Base-by-base conservation (phyloP, 2,888 invertebrate genomes). In the Empis livida region DNA sequence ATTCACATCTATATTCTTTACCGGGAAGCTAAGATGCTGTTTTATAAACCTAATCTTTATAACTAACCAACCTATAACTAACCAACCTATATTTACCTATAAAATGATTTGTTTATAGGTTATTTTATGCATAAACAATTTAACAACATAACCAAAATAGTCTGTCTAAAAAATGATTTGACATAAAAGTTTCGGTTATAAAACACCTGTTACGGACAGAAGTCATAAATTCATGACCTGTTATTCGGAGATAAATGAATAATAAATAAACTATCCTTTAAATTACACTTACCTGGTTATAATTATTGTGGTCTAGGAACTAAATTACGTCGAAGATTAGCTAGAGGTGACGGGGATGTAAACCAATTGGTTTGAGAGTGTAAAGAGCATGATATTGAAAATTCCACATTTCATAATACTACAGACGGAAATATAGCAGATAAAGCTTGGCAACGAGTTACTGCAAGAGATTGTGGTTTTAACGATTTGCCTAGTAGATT, bases 291-390 rank as follows among this genome's bases (percentile, higher is more conserved):
- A 15, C 56, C 55, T 8, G 56, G 55, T 2, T 60, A 61, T 53
- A 55, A 60, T 35, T 61, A 54, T 47, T 61, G 57, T 50, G 59
- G 56, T 16, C 57, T 57, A 13, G 59, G 59, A 14, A 60, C 58
- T 38, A 55, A 59, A 52, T 49, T 59, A 48, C 14, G 35, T 27
- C 41, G 55, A 49, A 38, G 56, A 32, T 51, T 60, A 20, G 51
- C 49, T 11, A 51, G 56, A 38, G 54, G 55, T 44, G 56, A 57
- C 53, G 46, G 45, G n/a, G 56, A 57, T 10, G 54, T 58, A 10
- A 59, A 60, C 52, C 48, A 46, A n/a, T 49, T 59, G n/a, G n/a
- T n/a, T n/a, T n/a, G n/a, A 2, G 59, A 57, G 20, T 58, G 58
- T 35, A 53, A 51, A 49, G 48, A 47, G 32, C 54, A 42, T 43